Conservation (phyloP, 2,113 vertebrate genomes). For the Tonatia bakeri region DNA sequence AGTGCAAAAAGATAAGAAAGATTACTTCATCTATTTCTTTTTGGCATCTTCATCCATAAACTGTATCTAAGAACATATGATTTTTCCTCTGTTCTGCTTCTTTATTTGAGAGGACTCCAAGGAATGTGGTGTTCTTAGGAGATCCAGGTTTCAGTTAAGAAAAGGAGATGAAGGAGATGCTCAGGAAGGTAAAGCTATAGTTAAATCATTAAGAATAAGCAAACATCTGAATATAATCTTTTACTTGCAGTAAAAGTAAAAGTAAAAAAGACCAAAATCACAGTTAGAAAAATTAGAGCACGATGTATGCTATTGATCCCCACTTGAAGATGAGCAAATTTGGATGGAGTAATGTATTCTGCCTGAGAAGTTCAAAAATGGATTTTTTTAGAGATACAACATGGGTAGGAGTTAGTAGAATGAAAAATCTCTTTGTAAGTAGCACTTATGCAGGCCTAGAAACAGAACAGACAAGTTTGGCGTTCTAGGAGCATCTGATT, state of each 20-base stretch:
- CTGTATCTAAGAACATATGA: not conserved
- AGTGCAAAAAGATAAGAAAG: not conserved
- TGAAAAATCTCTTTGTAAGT: not conserved
- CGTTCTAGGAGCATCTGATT: conserved; percentile 4
- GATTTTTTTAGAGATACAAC: not conserved
- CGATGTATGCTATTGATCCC: not conserved
- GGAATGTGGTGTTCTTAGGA: not conserved
- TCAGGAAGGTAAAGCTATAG: not conserved
- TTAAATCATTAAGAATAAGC: not conserved
- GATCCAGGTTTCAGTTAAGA: not conserved
- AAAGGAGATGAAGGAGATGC: not conserved
- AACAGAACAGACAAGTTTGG: not conserved
- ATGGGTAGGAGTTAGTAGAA: not conserved
- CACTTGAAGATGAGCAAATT: not conserved
- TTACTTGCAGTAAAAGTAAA: not conserved
- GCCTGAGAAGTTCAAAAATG: not conserved
- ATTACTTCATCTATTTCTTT: not conserved
- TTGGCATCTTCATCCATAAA: not conserved
- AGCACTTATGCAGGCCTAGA: not conserved
- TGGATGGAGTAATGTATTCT: not conserved
- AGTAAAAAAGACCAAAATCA: not conserved
- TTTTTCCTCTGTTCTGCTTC: not conserved
- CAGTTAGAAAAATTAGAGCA: not conserved
- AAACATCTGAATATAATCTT: not conserved
- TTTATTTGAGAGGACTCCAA: not conserved